Conservation (phyloP, 2,888 invertebrate species). For the Xestoiulus laeticollis region DNA sequence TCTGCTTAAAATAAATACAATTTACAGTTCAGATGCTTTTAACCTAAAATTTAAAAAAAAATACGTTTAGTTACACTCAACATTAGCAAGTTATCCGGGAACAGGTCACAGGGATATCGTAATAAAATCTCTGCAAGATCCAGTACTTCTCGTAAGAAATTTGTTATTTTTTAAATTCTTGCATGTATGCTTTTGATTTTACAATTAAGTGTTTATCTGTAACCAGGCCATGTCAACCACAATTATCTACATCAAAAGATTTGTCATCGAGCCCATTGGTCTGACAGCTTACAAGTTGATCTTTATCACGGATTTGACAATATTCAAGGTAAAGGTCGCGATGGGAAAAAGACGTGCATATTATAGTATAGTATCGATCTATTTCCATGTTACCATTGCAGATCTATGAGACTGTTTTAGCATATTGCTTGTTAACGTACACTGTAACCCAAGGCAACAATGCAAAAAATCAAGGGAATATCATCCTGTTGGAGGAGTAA, state of each 20-base stretch:
- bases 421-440: neutral
- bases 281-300: neutral
- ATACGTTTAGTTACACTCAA: neutral
- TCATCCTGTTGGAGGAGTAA: neutral
- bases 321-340: neutral
- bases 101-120: neutral
- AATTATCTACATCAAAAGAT: neutral
- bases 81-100: neutral
- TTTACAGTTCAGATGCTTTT: too few species aligned
- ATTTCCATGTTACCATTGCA: too few species aligned
- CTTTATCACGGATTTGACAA: constrained; percentile 9
- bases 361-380: neutral
- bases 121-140: neutral
- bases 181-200: too few species aligned
- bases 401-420: neutral
- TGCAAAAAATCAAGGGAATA: neutral
- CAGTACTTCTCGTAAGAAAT: neutral
- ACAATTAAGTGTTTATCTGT: neutral
- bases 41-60: neutral
- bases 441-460: neutral
- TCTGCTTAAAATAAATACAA: neutral
- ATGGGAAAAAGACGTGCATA: neutral
- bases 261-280: neutral
- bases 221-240: neutral
- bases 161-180: neutral